These are phyloP conservation scores for Sipha maydis DNA, from an alignment of 2,888 invertebrate genomes.

Conservation along the genomic window DNA sequence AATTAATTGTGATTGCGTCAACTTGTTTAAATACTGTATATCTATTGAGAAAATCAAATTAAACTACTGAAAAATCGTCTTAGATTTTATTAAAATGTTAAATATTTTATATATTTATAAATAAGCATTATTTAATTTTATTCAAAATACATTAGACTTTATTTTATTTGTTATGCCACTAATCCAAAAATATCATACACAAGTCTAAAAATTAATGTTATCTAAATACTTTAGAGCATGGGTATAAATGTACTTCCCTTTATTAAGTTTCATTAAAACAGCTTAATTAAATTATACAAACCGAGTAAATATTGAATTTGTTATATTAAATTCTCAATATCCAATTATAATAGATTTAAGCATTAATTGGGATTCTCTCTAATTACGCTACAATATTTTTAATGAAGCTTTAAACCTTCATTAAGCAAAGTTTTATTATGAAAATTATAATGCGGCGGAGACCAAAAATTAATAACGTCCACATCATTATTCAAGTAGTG, in stretches of 20 bases:
- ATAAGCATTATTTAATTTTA: background rate
- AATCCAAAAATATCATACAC: background rate
- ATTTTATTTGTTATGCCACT: too few species aligned
- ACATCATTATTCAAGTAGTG: background rate
- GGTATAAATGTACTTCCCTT: background rate
- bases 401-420: background rate
- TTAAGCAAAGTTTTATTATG: background rate
- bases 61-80: too few species aligned
- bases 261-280: conserved; percentile 10
- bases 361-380: conserved; percentile 15
- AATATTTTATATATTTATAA: background rate
- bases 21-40: too few species aligned
- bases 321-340: background rate
- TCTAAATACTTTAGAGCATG: background rate
- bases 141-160: background rate
- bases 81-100: background rate
- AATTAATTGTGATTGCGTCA: too few species aligned
- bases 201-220: conserved; percentile 2
- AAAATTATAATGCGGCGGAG: background rate
- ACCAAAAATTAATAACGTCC: conserved; percentile 13
- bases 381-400: conserved; percentile 2
- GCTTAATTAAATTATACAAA: conserved; percentile 15
- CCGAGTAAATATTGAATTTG: conserved; percentile 11
- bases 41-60: too few species aligned
- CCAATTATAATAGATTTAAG: conserved; percentile 24